Conservation (phyloP, 2,797 vertebrate genomes). For the Danionella dracula region DNA sequence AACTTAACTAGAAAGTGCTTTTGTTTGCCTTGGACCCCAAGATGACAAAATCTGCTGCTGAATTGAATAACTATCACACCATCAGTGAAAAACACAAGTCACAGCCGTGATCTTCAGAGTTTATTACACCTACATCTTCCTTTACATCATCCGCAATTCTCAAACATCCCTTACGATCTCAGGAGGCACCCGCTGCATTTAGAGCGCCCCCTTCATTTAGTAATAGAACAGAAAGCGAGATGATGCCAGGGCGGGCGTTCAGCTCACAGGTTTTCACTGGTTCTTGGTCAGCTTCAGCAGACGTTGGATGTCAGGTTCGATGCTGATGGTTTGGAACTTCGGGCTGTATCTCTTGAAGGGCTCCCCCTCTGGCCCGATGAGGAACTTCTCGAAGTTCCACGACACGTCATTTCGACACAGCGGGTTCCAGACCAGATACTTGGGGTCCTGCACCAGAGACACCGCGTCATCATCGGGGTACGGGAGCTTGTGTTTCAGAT, state of each 20-base stretch:
- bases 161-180: constrained; percentile 75
- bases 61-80: too few relatives aligned
- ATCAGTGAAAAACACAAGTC: background rate
- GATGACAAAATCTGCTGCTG: too few relatives aligned
- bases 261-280: constrained; percentile 54
- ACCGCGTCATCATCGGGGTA: constrained; percentile 78
- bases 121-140: background rate
- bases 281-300: constrained; percentile 87
- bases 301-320: constrained; percentile 91
- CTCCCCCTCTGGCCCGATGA: constrained; percentile 91
- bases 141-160: constrained; percentile 50
- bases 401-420: constrained; percentile 82
- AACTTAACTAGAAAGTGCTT: too few relatives aligned
- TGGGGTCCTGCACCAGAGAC: constrained; percentile 82
- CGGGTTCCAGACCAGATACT: constrained; percentile 86
- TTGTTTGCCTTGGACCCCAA: too few relatives aligned
- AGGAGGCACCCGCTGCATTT: constrained; percentile 70
- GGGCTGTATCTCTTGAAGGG: constrained; percentile 94
- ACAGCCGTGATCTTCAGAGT: too few relatives aligned
- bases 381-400: constrained; percentile 99
- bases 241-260: constrained; percentile 29
- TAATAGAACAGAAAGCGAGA: constrained; percentile 69
- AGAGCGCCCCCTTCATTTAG: constrained; percentile 80
- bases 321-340: constrained; percentile 75
- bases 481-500: constrained; percentile 92